Percentiles rank a stretch among this genome's conserved stretches.
Conservation (phyloP, 2,888 invertebrate species). For the Drosophila niveifrons region DNA sequence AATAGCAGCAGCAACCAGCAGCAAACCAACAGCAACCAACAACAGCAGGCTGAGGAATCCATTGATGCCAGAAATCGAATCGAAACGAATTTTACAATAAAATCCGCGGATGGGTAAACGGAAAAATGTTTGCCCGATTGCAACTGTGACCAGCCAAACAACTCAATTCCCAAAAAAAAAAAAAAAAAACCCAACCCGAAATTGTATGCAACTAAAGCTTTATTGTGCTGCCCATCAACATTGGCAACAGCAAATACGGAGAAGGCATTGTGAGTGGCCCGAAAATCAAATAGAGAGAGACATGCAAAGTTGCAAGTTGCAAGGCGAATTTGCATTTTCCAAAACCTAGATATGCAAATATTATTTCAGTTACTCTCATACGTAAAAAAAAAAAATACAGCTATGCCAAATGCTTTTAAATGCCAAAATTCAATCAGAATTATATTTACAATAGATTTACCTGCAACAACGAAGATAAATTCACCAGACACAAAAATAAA, state of each 20-base stretch:
- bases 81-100: conserved; percentile 51
- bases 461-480: not conserved
- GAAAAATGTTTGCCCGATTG: conserved; percentile 49
- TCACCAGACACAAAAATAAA: no score
- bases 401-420: not conserved
- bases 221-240: conserved; percentile 1
- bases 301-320: not conserved
- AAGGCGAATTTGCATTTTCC: conserved; percentile 19
- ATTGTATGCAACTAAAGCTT: not conserved
- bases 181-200: not conserved
- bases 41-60: conserved; percentile 1
- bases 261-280: conserved; percentile 3
- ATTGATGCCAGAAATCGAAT: conserved; percentile 10
- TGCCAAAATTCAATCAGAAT: conserved; percentile 2
- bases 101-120: conserved; percentile 33
- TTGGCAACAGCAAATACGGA: conserved; percentile 6
- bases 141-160: conserved; percentile 27
- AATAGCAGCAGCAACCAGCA: not conserved
- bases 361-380: not conserved
- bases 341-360: conserved; percentile 5
- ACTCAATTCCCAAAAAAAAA: not conserved
- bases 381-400: not conserved
- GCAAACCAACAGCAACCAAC: not conserved
- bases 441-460: not conserved
- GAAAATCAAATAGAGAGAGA: conserved; percentile 17